Conservation (phyloP, 1,140 invertebrate genomes). For the Tetramorium parvispinum region DNA sequence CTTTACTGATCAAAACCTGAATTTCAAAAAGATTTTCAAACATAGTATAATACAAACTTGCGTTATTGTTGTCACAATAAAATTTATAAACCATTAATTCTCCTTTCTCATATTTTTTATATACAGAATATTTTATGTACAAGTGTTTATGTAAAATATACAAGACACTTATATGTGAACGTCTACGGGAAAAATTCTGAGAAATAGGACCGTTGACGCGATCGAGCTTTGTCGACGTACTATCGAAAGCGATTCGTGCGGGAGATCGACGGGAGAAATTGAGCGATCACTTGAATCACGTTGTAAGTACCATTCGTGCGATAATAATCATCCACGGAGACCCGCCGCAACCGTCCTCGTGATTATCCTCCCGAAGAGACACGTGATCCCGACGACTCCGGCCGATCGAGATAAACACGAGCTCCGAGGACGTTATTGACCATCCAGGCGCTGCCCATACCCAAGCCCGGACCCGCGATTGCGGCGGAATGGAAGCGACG, state of each 20-base stretch:
- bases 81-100: background rate
- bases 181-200: background rate
- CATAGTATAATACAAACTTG: background rate
- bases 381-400: constrained; percentile 52
- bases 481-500: constrained; percentile 57
- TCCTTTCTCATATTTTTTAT: background rate
- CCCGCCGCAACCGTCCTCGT: constrained; percentile 53
- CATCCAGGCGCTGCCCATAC: constrained; percentile 15
- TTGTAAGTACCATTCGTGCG: constrained; percentile 54
- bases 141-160: constrained; percentile 1
- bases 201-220: background rate
- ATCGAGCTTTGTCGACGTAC: constrained; percentile 4
- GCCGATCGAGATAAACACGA: constrained; percentile 56
- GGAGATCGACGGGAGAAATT: constrained; percentile 53
- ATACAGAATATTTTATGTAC: background rate
- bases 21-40: background rate
- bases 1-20: constrained; percentile 12
- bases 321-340: constrained; percentile 59
- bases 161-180: background rate
- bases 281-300: constrained; percentile 56
- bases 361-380: constrained; percentile 55
- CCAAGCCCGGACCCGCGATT: constrained; percentile 49
- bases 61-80: background rate
- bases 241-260: constrained; percentile 32
- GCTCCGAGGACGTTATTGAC: constrained; percentile 51